phyloP scores from a whole-genome alignment of 2,113 vertebrate genomes.

The Rhinoderma darwinii region DNA sequence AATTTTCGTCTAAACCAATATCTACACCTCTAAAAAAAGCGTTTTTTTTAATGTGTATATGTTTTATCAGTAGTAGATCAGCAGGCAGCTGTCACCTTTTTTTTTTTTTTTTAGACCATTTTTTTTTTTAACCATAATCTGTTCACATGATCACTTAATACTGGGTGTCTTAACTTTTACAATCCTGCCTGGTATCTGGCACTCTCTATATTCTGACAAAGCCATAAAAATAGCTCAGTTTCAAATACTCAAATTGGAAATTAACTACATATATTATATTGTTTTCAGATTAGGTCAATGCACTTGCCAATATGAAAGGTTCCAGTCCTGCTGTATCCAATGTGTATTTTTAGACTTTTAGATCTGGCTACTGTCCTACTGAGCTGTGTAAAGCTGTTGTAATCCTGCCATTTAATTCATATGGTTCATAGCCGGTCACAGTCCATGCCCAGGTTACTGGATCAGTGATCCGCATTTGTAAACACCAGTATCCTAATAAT shows the following conservation, averaged over 20 bases:
- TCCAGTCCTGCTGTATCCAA: background rate
- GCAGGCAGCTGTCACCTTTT: conserved; percentile 1
- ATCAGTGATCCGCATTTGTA: background rate
- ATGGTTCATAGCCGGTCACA: background rate
- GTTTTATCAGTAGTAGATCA: background rate
- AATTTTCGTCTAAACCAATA: too few relatives aligned
- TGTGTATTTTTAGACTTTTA: conserved; percentile 19
- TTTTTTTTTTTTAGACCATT: background rate
- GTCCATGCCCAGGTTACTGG: background rate
- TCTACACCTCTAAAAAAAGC: too few relatives aligned
- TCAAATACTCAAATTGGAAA: background rate
- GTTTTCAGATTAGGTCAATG: background rate
- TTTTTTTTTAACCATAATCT: conserved; percentile 13
- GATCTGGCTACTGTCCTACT: background rate
- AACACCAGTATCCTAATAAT: background rate
- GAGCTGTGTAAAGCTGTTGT: conserved; percentile 14
- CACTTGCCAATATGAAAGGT: background rate
- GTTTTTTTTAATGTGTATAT: background rate
- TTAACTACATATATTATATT: background rate
- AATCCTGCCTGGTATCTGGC: background rate
- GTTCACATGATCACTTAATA: conserved; percentile 22
- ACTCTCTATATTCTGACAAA: background rate
- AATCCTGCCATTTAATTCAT: conserved; percentile 13
- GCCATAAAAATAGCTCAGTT: background rate
- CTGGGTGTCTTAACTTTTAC: background rate